Evolutionary conservation across 2,113 vertebrate species (phyloP).

Genomic region (Numenius arquata): DNA sequence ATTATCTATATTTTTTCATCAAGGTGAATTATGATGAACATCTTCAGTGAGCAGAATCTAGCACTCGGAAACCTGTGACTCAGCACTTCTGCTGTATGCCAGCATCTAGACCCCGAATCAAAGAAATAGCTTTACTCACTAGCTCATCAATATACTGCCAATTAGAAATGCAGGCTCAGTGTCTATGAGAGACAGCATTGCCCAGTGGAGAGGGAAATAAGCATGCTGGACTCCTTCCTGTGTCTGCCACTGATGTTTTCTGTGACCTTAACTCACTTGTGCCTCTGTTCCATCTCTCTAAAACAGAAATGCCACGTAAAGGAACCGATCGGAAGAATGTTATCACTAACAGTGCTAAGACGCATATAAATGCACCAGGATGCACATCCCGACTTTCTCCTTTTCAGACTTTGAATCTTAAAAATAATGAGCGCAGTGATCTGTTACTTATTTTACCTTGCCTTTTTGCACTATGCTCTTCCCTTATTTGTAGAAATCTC

Average conservation of each 20-base stretch:
- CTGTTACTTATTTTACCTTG: background rate
- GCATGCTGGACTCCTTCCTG: background rate
- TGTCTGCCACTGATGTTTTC: background rate
- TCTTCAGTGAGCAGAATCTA: background rate
- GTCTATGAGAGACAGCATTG: background rate
- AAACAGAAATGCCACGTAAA: background rate
- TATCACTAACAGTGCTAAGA: background rate
- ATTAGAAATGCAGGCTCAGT: background rate
- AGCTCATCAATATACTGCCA: background rate
- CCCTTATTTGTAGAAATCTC: background rate
- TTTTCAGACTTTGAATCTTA: background rate
- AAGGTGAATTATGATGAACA: background rate
- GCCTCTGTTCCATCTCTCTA: background rate
- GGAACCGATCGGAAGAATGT: background rate
- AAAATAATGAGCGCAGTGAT: background rate
- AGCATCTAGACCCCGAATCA: background rate
- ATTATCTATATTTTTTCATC: background rate
- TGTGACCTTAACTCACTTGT: background rate
- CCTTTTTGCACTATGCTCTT: background rate
- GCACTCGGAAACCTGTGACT: slow-evolving; percentile 12
- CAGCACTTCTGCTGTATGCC: background rate
- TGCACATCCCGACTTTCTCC: background rate
- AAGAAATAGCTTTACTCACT: background rate
- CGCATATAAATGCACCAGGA: background rate
- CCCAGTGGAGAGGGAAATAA: background rate